phyloP scores from a whole-genome alignment of 2,888 invertebrate species.

The Toxonevra muliebris region DNA sequence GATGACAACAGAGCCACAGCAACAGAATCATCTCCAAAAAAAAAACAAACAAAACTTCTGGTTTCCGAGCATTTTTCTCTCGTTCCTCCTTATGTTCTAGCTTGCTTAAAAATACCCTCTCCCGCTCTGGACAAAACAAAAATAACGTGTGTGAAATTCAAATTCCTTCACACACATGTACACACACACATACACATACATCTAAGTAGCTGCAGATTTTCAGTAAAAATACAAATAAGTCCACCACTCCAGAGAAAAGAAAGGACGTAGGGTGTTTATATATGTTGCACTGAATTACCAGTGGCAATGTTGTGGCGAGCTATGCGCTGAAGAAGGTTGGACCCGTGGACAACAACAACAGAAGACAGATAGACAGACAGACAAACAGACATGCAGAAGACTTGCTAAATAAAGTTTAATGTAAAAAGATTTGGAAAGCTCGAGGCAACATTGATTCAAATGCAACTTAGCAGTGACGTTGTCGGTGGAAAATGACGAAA shows the following conservation, averaged over 20 bases:
- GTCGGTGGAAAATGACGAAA: no score
- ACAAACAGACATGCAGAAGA: no score
- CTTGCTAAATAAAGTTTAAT: no score
- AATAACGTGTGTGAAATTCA: constrained; percentile 55
- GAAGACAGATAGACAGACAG: no score
- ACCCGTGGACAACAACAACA: no score
- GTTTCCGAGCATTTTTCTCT: no score
- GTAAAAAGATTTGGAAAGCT: no score
- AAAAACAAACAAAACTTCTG: no score
- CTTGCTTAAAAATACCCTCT: neutral
- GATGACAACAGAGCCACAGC: constrained; percentile 10
- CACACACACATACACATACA: constrained; percentile 19
- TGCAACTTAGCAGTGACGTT: no score
- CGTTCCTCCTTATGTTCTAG: constrained; percentile 2
- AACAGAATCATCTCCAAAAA: constrained; percentile 10
- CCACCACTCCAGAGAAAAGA: neutral
- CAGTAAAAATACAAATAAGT: constrained; percentile 2
- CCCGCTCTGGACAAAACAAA: constrained; percentile 26
- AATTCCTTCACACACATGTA: constrained; percentile 54
- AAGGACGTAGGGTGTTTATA: neutral
- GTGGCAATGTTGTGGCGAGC: constrained; percentile 6
- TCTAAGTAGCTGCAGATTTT: neutral
- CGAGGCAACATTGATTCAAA: no score
- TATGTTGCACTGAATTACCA: constrained; percentile 8
- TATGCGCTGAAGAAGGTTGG: neutral